Percentiles rank a stretch among this genome's conserved stretches.
Evolutionary conservation across 2,797 vertebrate genomes (phyloP).

Genomic region (Hapalemur alaotrensis): DNA sequence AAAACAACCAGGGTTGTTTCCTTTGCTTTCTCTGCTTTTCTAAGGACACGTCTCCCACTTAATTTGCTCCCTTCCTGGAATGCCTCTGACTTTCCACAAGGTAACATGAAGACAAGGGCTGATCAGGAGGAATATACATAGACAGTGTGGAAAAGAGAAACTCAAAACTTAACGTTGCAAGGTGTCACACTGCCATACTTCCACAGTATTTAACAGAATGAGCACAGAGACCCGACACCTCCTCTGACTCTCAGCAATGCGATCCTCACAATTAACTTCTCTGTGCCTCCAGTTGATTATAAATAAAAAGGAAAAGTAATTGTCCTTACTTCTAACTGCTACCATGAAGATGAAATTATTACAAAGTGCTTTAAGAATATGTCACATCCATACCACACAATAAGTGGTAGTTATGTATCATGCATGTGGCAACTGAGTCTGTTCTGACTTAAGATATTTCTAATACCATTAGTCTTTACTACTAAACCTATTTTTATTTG

Average conservation of each 20-base stretch:
- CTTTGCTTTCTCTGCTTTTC: slow-evolving; percentile 38
- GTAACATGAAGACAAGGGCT: background rate
- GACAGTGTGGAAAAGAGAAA: background rate
- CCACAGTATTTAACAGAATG: background rate
- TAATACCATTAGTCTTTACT: background rate
- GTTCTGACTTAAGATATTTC: background rate
- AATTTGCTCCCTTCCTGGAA: background rate
- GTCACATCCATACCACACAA: background rate
- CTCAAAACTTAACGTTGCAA: background rate
- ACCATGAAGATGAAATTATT: background rate
- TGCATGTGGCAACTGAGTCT: background rate
- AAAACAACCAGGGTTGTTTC: background rate
- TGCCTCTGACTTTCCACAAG: background rate
- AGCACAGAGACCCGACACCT: background rate
- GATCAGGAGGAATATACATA: background rate
- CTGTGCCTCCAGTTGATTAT: background rate
- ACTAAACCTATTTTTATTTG: background rate
- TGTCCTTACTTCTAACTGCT: background rate
- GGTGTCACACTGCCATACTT: background rate
- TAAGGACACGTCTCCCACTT: background rate
- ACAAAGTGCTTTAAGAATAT: background rate
- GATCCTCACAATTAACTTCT: background rate
- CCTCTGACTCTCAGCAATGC: background rate
- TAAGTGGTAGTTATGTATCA: background rate
- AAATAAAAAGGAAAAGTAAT: background rate